Evolutionary conservation across 2,113 vertebrate genomes (phyloP), one percentile per base, ranked within the genome.

Genomic region (Phainopepla nitens): DNA sequence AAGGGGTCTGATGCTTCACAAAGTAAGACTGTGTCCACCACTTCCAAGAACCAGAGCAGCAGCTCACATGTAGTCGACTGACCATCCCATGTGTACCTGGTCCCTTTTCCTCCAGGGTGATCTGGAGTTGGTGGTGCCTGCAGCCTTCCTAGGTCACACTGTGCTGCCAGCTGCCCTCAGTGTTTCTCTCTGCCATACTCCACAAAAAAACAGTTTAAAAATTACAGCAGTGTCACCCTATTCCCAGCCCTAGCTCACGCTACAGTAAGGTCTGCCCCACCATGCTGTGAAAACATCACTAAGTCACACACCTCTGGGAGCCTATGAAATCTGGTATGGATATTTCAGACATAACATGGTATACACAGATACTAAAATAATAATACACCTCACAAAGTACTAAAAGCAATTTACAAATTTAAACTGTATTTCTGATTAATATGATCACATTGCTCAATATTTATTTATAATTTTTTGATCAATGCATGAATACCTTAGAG

Each of bases 1-100:
- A 90, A 90, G 21, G 10, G 14, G 25, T 41, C 39, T 35, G 50
- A 49, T 69, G 31, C 36, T 58, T 72, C 42, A 13, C 28, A 20
- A 47, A 70, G 22, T 21, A n/a, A 56, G 35, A 39, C 44, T 71
- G 27, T 20, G 29, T 17, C 62, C 57, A 61, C 19, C 19, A 44
- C 42, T 84, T 53, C 24, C n/a, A 60, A n/a, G 57, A 84, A 64
- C 4, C 78, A 65, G 64, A 64, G 60, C 22, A 87, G 42, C 47
- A 70, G 50, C 4, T 61, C 53, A 45, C 1, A 0, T 25, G 58
- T 11, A n/a, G 45, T 5, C 1, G 1, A 47, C 3, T 42, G 56
- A 58, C 44, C 5, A 35, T 21, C 4, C 39, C 28, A 23, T 17
- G 22, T 0, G 2, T 13, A 22, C 9, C 11, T 2, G 1, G 33